Percentiles rank a stretch among this genome's conserved stretches.
These are phyloP conservation scores for Dryobotodes eremita DNA, from an alignment of 2,888 invertebrate genomes.

Conservation along the genomic window DNA sequence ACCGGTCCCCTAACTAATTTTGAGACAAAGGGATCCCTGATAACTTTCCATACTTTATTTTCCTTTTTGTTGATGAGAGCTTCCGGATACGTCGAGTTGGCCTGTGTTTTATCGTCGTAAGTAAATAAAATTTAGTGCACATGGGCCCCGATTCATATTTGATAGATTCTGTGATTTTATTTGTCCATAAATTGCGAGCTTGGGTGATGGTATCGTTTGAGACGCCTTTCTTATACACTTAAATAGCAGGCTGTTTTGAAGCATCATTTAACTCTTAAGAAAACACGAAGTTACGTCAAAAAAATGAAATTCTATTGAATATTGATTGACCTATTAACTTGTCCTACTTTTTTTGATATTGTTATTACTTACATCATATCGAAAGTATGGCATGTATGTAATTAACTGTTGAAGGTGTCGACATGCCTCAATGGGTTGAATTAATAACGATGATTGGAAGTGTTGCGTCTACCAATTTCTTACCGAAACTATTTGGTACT, in stretches of 20 bases:
- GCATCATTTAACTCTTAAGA: not conserved
- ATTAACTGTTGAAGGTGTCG: not conserved
- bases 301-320: not conserved
- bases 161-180: slow-evolving; percentile 59
- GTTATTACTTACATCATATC: too few relatives aligned
- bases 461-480: not conserved
- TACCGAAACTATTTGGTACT: not conserved
- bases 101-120: slow-evolving; percentile 63
- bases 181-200: slow-evolving; percentile 16
- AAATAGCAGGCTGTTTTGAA: not conserved
- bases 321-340: not conserved
- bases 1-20: slow-evolving; percentile 58
- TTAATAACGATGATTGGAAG: slow-evolving; percentile 15
- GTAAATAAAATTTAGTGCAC: slow-evolving; percentile 65
- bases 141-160: slow-evolving; percentile 60
- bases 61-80: slow-evolving; percentile 66
- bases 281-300: not conserved
- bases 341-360: not conserved
- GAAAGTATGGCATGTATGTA: not conserved
- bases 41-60: slow-evolving; percentile 66
- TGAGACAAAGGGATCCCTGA: slow-evolving; percentile 62
- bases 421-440: slow-evolving; percentile 1
- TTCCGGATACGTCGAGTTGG: slow-evolving; percentile 54
- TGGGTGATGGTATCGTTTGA: slow-evolving; percentile 12
- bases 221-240: not conserved